Conservation (phyloP, 2,888 invertebrate genomes). For the Fissipunctia ypsillon region DNA sequence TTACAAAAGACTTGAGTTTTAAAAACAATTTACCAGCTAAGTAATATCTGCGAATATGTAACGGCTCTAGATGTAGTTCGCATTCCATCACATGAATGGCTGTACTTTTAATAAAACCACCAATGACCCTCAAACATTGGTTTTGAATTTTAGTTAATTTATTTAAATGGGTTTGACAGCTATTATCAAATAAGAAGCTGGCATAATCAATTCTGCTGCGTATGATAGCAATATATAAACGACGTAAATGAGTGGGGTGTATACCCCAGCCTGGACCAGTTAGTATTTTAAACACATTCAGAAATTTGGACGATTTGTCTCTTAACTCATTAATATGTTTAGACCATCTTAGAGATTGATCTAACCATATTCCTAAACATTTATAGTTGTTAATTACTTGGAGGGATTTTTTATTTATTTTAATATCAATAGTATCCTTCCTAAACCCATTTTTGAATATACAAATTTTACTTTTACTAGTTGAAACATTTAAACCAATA, state of each 20-base stretch:
- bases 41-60: not conserved
- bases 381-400: not conserved
- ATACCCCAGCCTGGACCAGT: too few relatives aligned
- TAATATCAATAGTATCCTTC: not conserved
- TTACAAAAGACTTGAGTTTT: not conserved
- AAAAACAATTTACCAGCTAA: not conserved
- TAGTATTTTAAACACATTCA: too few relatives aligned
- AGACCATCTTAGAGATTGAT: not conserved
- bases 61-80: not conserved
- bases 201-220: not conserved
- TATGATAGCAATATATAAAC: not conserved
- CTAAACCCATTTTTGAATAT: not conserved
- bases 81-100: not conserved
- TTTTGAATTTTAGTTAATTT: not conserved
- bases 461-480: too few relatives aligned
- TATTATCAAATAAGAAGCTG: too few relatives aligned
- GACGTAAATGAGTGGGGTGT: too few relatives aligned
- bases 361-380: too few relatives aligned
- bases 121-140: not conserved
- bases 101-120: conserved; percentile 2
- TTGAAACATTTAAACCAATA: not conserved
- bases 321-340: not conserved
- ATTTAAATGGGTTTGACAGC: not conserved
- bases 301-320: not conserved
- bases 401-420: not conserved